Conservation (phyloP, 2,113 vertebrate species). For the Podilymbus podiceps region DNA sequence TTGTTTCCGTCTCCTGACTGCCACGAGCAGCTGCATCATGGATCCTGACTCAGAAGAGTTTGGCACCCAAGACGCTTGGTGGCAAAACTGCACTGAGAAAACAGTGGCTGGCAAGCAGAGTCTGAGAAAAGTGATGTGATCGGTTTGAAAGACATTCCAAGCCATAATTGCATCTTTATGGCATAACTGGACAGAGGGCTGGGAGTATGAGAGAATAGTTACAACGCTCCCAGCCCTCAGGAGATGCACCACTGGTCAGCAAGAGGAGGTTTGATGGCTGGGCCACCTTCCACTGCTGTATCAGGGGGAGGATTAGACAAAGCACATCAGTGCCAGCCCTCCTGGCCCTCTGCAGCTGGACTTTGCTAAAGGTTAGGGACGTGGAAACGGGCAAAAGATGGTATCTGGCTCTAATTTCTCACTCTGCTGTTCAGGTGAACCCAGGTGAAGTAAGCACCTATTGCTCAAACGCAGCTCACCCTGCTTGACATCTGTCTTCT, state of each 20-base stretch:
- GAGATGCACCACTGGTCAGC: neutral
- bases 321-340: neutral
- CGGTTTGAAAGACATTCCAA: neutral
- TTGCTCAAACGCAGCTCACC: neutral
- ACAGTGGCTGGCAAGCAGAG: neutral
- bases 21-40: fast-evolving
- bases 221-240: too few relatives aligned
- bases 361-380: neutral
- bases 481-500: neutral
- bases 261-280: neutral
- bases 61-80: neutral
- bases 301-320: neutral
- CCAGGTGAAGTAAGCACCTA: neutral
- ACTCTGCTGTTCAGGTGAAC: neutral
- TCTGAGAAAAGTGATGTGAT: neutral
- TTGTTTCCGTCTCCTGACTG: neutral
- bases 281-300: neutral
- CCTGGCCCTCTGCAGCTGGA: neutral
- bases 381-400: neutral
- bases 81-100: neutral
- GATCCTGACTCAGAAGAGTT: neutral
- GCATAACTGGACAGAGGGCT: neutral
- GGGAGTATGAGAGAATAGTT: neutral
- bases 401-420: neutral
- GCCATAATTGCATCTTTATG: neutral